Conservation (phyloP, 2,797 vertebrate species). For the Chelon auratus region DNA sequence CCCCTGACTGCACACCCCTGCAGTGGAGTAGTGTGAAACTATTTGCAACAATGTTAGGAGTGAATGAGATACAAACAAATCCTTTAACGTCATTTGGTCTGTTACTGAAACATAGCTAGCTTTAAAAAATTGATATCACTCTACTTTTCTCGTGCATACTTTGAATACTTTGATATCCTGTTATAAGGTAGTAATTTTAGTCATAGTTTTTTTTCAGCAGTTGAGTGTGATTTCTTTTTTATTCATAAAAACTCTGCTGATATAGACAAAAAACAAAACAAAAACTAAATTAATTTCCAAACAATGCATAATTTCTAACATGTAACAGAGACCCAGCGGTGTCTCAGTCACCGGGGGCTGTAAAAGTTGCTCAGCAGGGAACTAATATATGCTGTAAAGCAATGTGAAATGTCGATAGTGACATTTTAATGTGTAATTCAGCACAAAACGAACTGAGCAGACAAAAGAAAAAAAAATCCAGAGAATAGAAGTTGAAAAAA, state of each 20-base stretch:
- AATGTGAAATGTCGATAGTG: slow-evolving; percentile 11
- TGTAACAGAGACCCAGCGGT: not conserved
- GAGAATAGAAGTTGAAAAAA: slow-evolving; percentile 29
- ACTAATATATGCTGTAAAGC: slow-evolving; percentile 2
- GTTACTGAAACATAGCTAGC: not conserved
- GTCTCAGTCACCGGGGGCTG: not conserved
- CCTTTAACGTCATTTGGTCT: not conserved
- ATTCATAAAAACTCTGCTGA: not conserved
- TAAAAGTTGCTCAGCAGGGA: not conserved
- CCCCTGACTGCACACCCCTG: too few species aligned
- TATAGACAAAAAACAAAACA: not conserved
- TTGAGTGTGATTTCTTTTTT: not conserved
- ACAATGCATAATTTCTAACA: not conserved
- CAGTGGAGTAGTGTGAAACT: too few species aligned
- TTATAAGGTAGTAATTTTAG: not conserved
- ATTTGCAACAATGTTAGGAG: not conserved
- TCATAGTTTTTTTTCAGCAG: not conserved
- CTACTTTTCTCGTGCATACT: not conserved
- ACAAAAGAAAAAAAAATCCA: slow-evolving; percentile 13
- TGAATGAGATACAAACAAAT: slow-evolving; percentile 6
- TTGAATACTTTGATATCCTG: too few species aligned
- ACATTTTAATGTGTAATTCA: slow-evolving; percentile 23
- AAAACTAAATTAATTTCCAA: not conserved
- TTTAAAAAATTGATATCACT: not conserved
- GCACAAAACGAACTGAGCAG: rapidly evolving